Percentiles rank a stretch among this genome's conserved stretches.
These are phyloP conservation scores for Triplophysa dalaica DNA, from an alignment of 2,113 vertebrate species.

Conservation along the genomic window DNA sequence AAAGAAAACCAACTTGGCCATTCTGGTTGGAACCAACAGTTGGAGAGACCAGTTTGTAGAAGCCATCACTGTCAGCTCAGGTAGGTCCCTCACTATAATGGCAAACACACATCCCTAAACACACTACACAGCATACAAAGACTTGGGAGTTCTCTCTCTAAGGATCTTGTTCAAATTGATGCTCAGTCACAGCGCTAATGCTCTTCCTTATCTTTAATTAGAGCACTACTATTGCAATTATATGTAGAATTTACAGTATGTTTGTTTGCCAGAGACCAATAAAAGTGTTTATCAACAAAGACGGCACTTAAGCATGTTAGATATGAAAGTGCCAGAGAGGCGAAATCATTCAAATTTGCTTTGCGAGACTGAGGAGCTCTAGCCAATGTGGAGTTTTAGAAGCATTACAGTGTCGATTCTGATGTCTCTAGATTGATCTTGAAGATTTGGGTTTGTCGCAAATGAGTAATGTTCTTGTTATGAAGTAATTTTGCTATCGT, in stretches of 20 bases:
- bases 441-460: too few species aligned
- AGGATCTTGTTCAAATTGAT: not conserved
- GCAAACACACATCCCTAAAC: not conserved
- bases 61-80: slow-evolving; percentile 90
- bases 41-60: slow-evolving; percentile 97
- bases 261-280: not conserved
- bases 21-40: slow-evolving; percentile 93
- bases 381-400: too few species aligned
- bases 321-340: too few species aligned
- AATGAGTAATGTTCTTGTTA: too few species aligned
- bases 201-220: not conserved
- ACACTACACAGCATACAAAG: too few species aligned
- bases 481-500: too few species aligned
- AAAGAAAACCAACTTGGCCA: slow-evolving; percentile 96
- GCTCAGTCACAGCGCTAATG: not conserved
- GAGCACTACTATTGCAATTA: not conserved
- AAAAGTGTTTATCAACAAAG: not conserved
- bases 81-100: slow-evolving; percentile 66
- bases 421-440: too few species aligned
- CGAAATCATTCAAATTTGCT: too few species aligned
- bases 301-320: too few species aligned
- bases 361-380: too few species aligned
- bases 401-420: too few species aligned
- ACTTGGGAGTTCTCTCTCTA: not conserved
- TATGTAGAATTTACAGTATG: not conserved